Evolutionary conservation across 2,797 vertebrate species (phyloP), one percentile per base, ranked within the genome.

Genomic region (Rhynchonycteris naso): DNA sequence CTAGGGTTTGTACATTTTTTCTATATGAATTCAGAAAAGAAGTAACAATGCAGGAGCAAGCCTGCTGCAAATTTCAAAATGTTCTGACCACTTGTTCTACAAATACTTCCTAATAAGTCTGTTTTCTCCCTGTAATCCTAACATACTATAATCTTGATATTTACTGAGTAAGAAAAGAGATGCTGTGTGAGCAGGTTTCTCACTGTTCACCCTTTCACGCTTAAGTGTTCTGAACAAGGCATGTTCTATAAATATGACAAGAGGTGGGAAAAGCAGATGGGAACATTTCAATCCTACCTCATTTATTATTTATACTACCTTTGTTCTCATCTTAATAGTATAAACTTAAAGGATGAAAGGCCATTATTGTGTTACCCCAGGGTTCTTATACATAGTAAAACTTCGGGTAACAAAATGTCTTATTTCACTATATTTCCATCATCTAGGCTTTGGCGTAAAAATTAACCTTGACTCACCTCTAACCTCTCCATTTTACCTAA

Each of bases 271-370:
- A 91, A 92, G 82, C 95, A 97, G 61, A 72, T 79, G 97, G 96
- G 95, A 97, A 92, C 59, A 96, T 97, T 97, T 97, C 95, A 98
- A 93, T 95, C 92, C 90, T 84, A 78, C 94, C 80, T 97, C 95
- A 94, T 4, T 18, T 92, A 90, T 96, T 91, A 95, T 89, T 95
- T 94, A 76, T 91, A 88, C 72, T 94, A 69, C 78, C 72, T 90
- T 91, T 93, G 86, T 94, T 97, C 84, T 97, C 76, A 81, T 93
- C 22, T 95, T 95, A 97, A 96, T 94, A 97, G 96, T 56, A 71
- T 96, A 76, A 94, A 56, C 84, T 97, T 91, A 88, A 87, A 68
- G 38, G 54, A 78, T 74, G 61, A 90, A 86, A 89, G 43, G 87
- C 30, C 12, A 33, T 35, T 43, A 47, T 18, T 61, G 19, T 69